Evolutionary conservation across 1,140 invertebrate species (phyloP), one percentile per base, ranked within the genome.

Genomic region (Calycopis cecrops): DNA sequence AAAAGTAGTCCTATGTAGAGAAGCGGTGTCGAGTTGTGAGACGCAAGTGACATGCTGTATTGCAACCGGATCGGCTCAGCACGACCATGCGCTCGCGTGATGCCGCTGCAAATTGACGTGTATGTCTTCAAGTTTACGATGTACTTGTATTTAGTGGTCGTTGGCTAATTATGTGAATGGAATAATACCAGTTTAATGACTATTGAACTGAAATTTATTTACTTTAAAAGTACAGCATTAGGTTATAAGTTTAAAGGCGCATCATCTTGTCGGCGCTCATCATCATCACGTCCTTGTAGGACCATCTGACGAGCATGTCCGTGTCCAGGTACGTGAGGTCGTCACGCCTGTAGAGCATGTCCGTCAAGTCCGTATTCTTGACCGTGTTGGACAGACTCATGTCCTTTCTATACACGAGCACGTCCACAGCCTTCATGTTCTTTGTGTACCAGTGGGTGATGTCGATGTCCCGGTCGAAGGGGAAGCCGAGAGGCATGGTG

Each of bases 371-470:
- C 37, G 77, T 44, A 35, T 80, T 62, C 59, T 82, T 85, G 18
- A 71, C 72, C 16, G 52, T 57, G 70, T 85, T 78, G 57, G 73
- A 61, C 17, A 65, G 60, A 14, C 54, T 57, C 49, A 80, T 38
- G 60, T 83, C 80, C 55, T 84, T 91, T 61, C 91, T 90, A 81
- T 89, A 92, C 55, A 93, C 90, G 54, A 85, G 76, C 17, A 93
- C 87, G 63, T 93, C 92, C 35, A 89, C 76, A 77, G 91, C 91
- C 76, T 90, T 91, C 76, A 93, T 91, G 84, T 94, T 94, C 33
- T 87, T 85, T 21, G 91, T 89, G 70, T 89, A 82, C 84, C 91
- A 91, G 65, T 84, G 73, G 48, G 86, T 85, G 55, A 88, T 79
- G 55, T 90, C 87, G 67, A 92, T 90, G 11, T 87, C 85, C 47